These are phyloP conservation scores for Subacronicta megacephala DNA, from an alignment of 2,888 invertebrate genomes.

Conservation along the genomic window DNA sequence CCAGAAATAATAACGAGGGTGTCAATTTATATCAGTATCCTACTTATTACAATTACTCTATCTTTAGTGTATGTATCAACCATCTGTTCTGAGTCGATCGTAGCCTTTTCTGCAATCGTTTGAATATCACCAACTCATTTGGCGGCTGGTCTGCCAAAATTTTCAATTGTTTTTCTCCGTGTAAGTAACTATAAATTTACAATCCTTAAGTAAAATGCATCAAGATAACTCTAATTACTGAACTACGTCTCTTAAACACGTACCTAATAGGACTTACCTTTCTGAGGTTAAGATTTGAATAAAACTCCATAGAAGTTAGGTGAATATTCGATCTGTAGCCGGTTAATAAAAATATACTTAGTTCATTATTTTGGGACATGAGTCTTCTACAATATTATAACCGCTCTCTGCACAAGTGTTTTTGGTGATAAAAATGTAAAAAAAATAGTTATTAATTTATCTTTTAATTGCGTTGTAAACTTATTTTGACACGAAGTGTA, in stretches of 20 bases:
- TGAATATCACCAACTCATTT: not conserved
- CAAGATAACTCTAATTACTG: too few relatives aligned
- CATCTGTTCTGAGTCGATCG: not conserved
- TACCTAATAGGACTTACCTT: too few relatives aligned
- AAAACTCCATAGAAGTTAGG: too few relatives aligned
- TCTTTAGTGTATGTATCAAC: not conserved
- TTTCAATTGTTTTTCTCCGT: not conserved
- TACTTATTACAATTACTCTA: not conserved
- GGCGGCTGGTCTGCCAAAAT: not conserved
- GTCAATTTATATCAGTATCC: not conserved
- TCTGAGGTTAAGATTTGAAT: too few relatives aligned
- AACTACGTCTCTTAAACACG: too few relatives aligned
- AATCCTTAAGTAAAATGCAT: too few relatives aligned
- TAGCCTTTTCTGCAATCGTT: not conserved
- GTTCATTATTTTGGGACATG: not conserved
- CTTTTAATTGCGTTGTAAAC: slow-evolving; percentile 36
- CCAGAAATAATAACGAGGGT: slow-evolving; percentile 5
- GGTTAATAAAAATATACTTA: too few relatives aligned
- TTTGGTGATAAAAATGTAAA: slow-evolving; percentile 53
- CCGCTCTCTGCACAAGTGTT: slow-evolving; percentile 11
- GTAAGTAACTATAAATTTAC: not conserved
- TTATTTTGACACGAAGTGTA: slow-evolving; percentile 61
- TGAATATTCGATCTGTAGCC: too few relatives aligned
- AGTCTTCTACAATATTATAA: not conserved
- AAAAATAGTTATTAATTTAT: slow-evolving; percentile 47